Base-by-base conservation (phyloP, 2,888 invertebrate species). In the Schrankia costaestrigalis region DNA sequence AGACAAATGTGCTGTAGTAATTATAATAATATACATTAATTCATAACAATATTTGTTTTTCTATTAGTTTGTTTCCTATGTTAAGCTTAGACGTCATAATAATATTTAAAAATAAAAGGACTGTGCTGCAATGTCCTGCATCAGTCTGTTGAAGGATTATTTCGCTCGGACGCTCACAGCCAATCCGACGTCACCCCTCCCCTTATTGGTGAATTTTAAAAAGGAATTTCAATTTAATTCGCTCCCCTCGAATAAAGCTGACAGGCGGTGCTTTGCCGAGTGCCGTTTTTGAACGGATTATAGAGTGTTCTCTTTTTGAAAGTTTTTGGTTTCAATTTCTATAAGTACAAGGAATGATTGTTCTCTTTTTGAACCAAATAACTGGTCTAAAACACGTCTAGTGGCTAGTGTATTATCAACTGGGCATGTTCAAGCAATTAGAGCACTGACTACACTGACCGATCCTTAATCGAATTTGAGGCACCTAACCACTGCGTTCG, bases 201-300 rank as follows among this genome's bases (percentile, higher is more conserved):
- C 81, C 75, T 66, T 71, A 83, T 85, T 82, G 84, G 85, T 80
- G 79, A 81, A 82, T 85, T 83, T 79, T 71, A 83, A 86, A 83
- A 83, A 76, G 78, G 81, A 80, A 85, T 81, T 85, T 76, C 73
- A 79, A 81, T 82, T 82, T 79, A 77, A 84, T 80, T 73, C 66
- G 71, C 71, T 85, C 84, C 83, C 84, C 81, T 78, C 64, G 60
- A 64, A 68, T 64, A 60, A 65, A 70, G 56, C 70, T 65, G 77
- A 70, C 78, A 72, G 70, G 62, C 69, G 67, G 64, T 58, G 56
- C 50, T 63, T 60, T 55, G 50, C 57, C 45, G 53, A 48, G 45
- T 53, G 44, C 50, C 46, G 56, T 53, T 56, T 48, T 41, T 38
- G 24, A 52, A 48, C 46, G 39, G 52, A 51, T 50, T 60, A 54